Percentiles rank a stretch among this genome's conserved stretches.
phyloP scores from a whole-genome alignment of 2,797 vertebrate genomes.

The Poecilia wingei region DNA sequence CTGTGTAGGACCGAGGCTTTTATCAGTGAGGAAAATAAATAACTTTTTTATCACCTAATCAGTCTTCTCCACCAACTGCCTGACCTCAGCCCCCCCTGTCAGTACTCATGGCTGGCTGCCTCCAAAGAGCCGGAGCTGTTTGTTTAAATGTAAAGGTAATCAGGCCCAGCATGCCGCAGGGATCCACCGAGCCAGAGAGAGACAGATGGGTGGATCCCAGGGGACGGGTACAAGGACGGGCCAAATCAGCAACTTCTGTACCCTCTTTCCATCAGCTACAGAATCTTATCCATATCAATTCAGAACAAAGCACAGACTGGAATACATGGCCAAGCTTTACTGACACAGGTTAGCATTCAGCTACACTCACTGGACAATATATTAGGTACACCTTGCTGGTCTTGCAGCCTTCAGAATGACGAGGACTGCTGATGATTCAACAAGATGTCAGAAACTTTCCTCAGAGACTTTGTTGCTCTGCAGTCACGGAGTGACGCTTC shows the following conservation, averaged over 20 bases:
- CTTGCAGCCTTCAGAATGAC: background rate
- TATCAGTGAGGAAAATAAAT: conserved; percentile 57
- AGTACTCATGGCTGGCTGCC: conserved; percentile 65
- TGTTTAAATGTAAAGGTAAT: conserved; percentile 80
- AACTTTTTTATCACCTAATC: conserved; percentile 67
- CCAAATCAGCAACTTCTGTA: conserved; percentile 37
- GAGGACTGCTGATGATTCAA: background rate
- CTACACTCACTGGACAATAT: background rate
- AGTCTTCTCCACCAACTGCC: conserved; percentile 30
- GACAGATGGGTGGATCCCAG: conserved; percentile 62
- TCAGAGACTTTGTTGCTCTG: background rate
- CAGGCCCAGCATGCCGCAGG: conserved; percentile 56
- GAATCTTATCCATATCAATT: conserved; percentile 37
- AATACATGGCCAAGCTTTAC: background rate
- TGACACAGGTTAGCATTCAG: background rate
- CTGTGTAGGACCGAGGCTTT: conserved; percentile 34
- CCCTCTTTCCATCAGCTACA: conserved; percentile 26
- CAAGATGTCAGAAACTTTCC: background rate
- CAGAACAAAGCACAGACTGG: conserved; percentile 4
- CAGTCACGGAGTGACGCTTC: background rate
- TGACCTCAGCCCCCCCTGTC: conserved; percentile 43
- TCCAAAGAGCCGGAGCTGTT: conserved; percentile 65
- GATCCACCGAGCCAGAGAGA: conserved; percentile 43
- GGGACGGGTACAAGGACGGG: conserved; percentile 71
- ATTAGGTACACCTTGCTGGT: background rate